Base-by-base conservation (phyloP, 2,888 invertebrate species). In the Molorchus minor region DNA sequence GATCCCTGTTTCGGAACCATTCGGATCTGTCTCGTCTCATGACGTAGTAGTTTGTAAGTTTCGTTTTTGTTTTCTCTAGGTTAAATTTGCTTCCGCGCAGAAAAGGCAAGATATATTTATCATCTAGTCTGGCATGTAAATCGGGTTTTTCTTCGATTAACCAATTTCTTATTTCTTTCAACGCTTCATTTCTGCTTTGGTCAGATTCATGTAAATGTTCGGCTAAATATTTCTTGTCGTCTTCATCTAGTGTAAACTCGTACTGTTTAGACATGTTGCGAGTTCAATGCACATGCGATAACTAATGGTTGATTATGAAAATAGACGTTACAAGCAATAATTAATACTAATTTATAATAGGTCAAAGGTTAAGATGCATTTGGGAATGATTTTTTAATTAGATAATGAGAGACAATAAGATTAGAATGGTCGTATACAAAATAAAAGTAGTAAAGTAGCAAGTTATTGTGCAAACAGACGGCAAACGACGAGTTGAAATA, bases 1-100 rank as follows among this genome's bases (percentile, higher is more conserved):
- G 87, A 79, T 88, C 82, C 51, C 87, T 79, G 62, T 85, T 81
- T 29, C 73, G 64, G 71, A 85, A 88, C 87, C 88, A 87, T 72
- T 87, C 85, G 0, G 83, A 79, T 16, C 83, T 72, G 51, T 81
- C 80, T 0, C 79, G 73, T 54, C 84, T 80, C 78, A 87, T 84
- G 46, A 77, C 77, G 67, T 85, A 84, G 72, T 84, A 87, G 75
- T 82, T 83, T 59, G 74, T 77, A 3, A 88, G 73, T 72, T 86
- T 87, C 41, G 69, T 74, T 71, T 87, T 85, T 0, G 86, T 80
- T 60, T 81, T 82, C 2, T 85, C 84, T 5, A 83, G 58, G 69
- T 86, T 80, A 69, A 83, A 87, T 75, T 88, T 88, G 68, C 85
- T 84, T 25, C 83, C 82, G 33, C 86, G 80, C 51, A 88, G 71